Evolutionary conservation across 2,113 vertebrate species (phyloP), one percentile per base, ranked within the genome.

Genomic region (Myrmophylax atrothorax): DNA sequence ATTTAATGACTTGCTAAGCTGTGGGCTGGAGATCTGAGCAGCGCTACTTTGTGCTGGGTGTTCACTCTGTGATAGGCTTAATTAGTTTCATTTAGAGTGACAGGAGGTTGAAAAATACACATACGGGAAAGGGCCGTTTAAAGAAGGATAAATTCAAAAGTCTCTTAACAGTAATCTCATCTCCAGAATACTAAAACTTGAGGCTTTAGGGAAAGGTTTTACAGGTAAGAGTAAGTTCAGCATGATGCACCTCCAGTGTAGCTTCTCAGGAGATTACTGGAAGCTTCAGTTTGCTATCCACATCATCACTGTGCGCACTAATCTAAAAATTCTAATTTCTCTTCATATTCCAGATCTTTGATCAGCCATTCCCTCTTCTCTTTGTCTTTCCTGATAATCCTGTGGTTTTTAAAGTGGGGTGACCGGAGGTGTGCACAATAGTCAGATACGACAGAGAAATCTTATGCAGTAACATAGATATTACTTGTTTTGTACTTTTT

Each of bases 221-320:
- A 80, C 56, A 70, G 23, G 7, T 22, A 40, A n/a, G 33, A 83
- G 16, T 22, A 67, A 42, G 20, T 87, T 52, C 22, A 16, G 47
- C 59, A 12, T 58, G 20, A 18, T 67, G 18, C 18, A 55, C 1
- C 12, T 76, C 6, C n/a, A 67, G 2, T 15, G 9, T 42, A 38
- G 66, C 31, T 83, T 75, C 11, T 75, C 24, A 42, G 69, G 7
- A 0, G 0, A 2, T 67, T 37, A 75, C 37, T 31, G 7, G 8
- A 50, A 70, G 40, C 19, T 75, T 79, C 29, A 42, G 20, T 49
- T 84, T 73, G 38, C 18, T 77, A 5, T 53, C 42, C 10, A 17
- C 26, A 28, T 89, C 22, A 29, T 49, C 23, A 49, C 3, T 18
- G 16, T 69, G 3, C 16, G 59, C 66, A 50, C 16, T 94, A 68